phyloP scores from a whole-genome alignment of 2,888 invertebrate genomes.

The Muschampia plurimacula region DNA sequence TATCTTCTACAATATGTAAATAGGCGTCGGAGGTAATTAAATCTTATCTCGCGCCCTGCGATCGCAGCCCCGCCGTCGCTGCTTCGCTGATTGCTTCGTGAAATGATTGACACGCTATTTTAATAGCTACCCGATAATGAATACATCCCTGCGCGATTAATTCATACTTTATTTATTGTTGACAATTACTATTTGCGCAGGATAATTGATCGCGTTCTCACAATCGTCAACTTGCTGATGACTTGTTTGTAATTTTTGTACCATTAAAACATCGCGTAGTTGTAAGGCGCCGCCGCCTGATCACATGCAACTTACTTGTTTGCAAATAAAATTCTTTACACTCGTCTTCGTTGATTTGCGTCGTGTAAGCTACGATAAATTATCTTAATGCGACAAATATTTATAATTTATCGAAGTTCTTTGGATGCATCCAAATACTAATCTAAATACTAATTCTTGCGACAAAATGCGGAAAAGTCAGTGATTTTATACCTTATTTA shows the following conservation, averaged over 20 bases:
- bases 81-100: conserved; percentile 75
- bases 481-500: too few relatives aligned
- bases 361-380: conserved; percentile 62
- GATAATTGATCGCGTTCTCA: conserved; percentile 85
- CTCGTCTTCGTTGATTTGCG: conserved; percentile 58
- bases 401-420: conserved; percentile 61
- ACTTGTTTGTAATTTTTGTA: conserved; percentile 74
- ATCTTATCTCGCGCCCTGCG: conserved; percentile 79
- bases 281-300: conserved; percentile 62
- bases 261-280: conserved; percentile 64
- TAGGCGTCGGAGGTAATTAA: conserved; percentile 83
- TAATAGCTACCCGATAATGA: conserved; percentile 79
- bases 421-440: too few relatives aligned
- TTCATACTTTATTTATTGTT: conserved; percentile 78
- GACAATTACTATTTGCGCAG: conserved; percentile 82
- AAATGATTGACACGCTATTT: conserved; percentile 84
- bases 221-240: conserved; percentile 80
- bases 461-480: too few relatives aligned
- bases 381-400: conserved; percentile 76
- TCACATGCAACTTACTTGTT: conserved; percentile 60
- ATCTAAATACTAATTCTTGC: too few relatives aligned
- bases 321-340: conserved; percentile 61
- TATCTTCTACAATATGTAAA: conserved; percentile 83
- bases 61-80: conserved; percentile 55
- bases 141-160: conserved; percentile 73